Conservation (phyloP, 2,888 invertebrate genomes). For the Crematogaster levior region DNA sequence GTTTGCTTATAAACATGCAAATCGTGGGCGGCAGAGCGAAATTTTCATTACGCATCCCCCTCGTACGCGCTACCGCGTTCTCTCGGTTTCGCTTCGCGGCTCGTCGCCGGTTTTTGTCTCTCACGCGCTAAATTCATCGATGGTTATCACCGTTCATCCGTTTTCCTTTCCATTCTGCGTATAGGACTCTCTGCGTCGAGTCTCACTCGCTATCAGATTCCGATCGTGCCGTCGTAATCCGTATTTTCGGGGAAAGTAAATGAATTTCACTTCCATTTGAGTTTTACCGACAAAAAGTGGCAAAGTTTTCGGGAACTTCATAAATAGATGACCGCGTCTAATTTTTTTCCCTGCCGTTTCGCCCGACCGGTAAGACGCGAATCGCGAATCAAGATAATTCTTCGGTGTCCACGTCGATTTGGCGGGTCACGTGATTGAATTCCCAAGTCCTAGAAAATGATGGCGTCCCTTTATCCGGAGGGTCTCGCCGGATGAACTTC, state of each 20-base stretch:
- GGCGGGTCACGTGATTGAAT: slow-evolving; percentile 67
- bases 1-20: slow-evolving; percentile 80
- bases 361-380: not conserved
- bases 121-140: slow-evolving; percentile 61
- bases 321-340: not conserved
- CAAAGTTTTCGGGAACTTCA: not conserved
- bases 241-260: slow-evolving; percentile 1
- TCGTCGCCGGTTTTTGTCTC: slow-evolving; percentile 47
- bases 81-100: slow-evolving; percentile 50
- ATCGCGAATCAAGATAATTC: not conserved
- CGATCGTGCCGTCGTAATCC: slow-evolving; percentile 37
- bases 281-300: not conserved
- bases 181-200: slow-evolving; percentile 19
- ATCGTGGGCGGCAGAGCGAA: slow-evolving; percentile 70
- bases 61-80: slow-evolving; percentile 39
- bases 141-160: slow-evolving; percentile 58
- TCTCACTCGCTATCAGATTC: slow-evolving; percentile 45
- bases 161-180: slow-evolving; percentile 47
- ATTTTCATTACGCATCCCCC: slow-evolving; percentile 66
- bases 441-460: slow-evolving; percentile 70
- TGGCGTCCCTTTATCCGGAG: slow-evolving; percentile 70
- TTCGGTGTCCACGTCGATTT: slow-evolving; percentile 5
- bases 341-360: not conserved
- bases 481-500: slow-evolving; percentile 71
- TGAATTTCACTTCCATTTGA: slow-evolving; percentile 11